phyloP scores from a whole-genome alignment of 2,797 vertebrate genomes.

The Spea hammondii region DNA sequence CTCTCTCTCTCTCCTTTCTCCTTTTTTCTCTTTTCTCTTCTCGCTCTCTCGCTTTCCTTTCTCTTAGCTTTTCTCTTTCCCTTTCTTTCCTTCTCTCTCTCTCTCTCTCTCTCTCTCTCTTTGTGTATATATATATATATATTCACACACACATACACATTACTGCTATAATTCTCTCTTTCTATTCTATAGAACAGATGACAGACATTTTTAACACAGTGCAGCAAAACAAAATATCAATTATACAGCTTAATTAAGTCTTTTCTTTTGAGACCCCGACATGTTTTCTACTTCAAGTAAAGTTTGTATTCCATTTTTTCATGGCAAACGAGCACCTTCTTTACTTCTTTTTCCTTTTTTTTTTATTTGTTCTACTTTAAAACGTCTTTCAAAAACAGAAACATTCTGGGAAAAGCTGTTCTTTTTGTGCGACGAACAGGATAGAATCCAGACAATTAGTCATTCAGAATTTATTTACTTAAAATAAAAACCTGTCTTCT shows the following conservation, averaged over 20 bases:
- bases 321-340: background rate
- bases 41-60: too few relatives aligned
- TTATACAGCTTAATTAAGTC: conserved; percentile 4
- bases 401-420: conserved; percentile 16
- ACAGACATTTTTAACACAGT: too few relatives aligned
- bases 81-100: too few relatives aligned
- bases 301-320: background rate
- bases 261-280: background rate
- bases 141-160: too few relatives aligned
- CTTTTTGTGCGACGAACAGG: conserved; percentile 19
- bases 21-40: too few relatives aligned
- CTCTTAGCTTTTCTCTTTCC: too few relatives aligned
- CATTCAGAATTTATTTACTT: conserved; percentile 21
- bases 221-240: background rate
- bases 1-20: too few relatives aligned
- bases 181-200: too few relatives aligned
- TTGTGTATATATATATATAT: too few relatives aligned
- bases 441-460: conserved; percentile 48
- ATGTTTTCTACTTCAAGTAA: background rate
- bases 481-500: conserved; percentile 14
- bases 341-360: background rate
- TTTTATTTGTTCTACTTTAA: background rate
- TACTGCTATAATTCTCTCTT: too few relatives aligned
- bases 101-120: too few relatives aligned
- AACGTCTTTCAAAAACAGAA: conserved; percentile 1